Evolutionary conservation across 1,140 invertebrate genomes (phyloP).

Genomic region (Rhizoglyphus robini): DNA sequence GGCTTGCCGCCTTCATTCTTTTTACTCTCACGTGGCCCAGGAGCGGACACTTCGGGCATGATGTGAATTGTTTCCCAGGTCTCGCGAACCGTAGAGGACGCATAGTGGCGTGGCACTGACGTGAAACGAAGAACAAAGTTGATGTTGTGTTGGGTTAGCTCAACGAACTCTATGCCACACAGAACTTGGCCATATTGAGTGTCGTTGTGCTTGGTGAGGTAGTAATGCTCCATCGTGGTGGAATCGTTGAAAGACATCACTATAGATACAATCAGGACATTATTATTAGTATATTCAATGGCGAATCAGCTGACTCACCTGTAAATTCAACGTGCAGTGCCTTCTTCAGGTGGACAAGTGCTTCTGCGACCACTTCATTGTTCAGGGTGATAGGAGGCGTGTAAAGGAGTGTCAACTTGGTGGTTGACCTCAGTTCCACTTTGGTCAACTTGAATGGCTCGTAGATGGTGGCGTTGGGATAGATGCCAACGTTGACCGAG

Average conservation of each 20-base stretch:
- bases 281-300: too few relatives aligned
- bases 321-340: too few relatives aligned
- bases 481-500: conserved; percentile 28
- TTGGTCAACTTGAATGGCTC: conserved; percentile 33
- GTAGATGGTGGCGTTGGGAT: conserved; percentile 37
- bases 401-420: background rate
- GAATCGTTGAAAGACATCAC: conserved; percentile 30
- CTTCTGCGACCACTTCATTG: background rate
- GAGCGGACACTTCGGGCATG: background rate
- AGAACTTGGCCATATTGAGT: conserved; percentile 26
- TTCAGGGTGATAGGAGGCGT: background rate
- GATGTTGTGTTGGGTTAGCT: background rate
- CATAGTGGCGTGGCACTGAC: background rate
- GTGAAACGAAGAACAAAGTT: conserved; percentile 7
- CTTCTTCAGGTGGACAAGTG: background rate
- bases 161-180: conserved; percentile 8
- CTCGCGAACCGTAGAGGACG: background rate
- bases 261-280: too few relatives aligned
- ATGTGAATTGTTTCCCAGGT: background rate
- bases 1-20: background rate
- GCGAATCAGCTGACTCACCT: background rate
- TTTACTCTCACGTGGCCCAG: background rate
- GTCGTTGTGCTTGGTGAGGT: conserved; percentile 26
- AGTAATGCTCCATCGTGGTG: conserved; percentile 32
- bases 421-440: conserved; percentile 12